phyloP scores from a whole-genome alignment of 2,888 invertebrate genomes.

The Drosophila paracracens region DNA sequence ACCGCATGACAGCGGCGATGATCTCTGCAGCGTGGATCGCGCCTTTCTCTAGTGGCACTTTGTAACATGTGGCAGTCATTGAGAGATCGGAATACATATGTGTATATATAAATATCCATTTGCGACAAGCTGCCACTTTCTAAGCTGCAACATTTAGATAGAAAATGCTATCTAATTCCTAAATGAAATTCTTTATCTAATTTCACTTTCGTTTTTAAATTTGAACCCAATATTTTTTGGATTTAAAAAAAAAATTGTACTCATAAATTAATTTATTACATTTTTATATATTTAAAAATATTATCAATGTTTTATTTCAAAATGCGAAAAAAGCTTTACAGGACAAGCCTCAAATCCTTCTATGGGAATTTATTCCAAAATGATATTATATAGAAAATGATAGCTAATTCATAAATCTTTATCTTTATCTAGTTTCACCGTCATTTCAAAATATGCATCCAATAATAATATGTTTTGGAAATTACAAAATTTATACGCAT shows the following conservation, averaged over 20 bases:
- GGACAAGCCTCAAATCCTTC: background rate
- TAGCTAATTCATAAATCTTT: background rate
- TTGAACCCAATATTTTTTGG: background rate
- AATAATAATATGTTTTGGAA: background rate
- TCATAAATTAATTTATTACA: background rate
- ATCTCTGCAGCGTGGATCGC: slow-evolving; percentile 82
- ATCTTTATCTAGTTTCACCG: background rate
- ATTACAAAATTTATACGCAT: background rate
- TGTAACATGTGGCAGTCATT: background rate
- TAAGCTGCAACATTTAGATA: background rate
- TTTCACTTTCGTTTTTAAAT: background rate
- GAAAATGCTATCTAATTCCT: background rate
- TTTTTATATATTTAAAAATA: background rate
- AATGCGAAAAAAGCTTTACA: background rate
- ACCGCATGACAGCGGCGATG: slow-evolving; percentile 80
- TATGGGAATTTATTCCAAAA: background rate
- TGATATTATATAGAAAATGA: background rate
- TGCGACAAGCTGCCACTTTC: background rate
- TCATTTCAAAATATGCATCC: background rate
- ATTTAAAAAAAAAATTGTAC: background rate
- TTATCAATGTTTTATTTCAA: background rate
- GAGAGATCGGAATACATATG: background rate
- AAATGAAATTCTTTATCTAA: background rate
- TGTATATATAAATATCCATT: background rate
- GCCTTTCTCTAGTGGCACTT: slow-evolving; percentile 69